These are phyloP conservation scores for Latrodectus geometricus DNA, from an alignment of 1,140 invertebrate species.

Conservation along the genomic window DNA sequence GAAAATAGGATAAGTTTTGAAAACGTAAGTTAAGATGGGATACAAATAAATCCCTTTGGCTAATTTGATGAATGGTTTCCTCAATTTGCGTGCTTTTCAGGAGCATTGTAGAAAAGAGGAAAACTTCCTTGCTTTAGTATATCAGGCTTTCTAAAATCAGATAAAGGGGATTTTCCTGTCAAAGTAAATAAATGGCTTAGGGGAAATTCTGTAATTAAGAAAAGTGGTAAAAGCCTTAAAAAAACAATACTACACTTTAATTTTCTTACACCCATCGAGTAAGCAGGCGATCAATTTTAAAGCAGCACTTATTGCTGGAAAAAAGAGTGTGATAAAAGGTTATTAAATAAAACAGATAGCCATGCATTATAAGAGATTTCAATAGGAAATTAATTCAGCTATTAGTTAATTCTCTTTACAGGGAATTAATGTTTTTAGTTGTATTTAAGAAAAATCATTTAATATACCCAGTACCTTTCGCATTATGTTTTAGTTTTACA, in stretches of 20 bases:
- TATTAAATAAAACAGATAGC: too few relatives aligned
- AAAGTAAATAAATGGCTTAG: constrained; percentile 41
- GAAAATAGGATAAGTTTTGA: constrained; percentile 29
- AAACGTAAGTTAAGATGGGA: constrained; percentile 23
- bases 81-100: constrained; percentile 29
- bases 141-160: constrained; percentile 18
- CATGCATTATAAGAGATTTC: too few relatives aligned
- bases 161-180: constrained; percentile 35
- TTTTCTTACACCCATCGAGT: background rate
- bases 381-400: too few relatives aligned
- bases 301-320: background rate
- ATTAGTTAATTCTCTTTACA: too few relatives aligned
- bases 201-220: constrained; percentile 43
- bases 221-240: constrained; percentile 34
- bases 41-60: constrained; percentile 44
- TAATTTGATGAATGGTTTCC: constrained; percentile 40
- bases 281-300: background rate
- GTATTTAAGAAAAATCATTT: too few relatives aligned
- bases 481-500: too few relatives aligned
- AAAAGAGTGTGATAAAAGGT: too few relatives aligned
- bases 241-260: constrained; percentile 34
- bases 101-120: constrained; percentile 3
- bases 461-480: too few relatives aligned
- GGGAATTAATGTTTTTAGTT: too few relatives aligned
- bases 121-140: constrained; percentile 1